These are phyloP conservation scores for Drosophila siamana DNA, from an alignment of 2,888 invertebrate genomes.

Conservation along the genomic window DNA sequence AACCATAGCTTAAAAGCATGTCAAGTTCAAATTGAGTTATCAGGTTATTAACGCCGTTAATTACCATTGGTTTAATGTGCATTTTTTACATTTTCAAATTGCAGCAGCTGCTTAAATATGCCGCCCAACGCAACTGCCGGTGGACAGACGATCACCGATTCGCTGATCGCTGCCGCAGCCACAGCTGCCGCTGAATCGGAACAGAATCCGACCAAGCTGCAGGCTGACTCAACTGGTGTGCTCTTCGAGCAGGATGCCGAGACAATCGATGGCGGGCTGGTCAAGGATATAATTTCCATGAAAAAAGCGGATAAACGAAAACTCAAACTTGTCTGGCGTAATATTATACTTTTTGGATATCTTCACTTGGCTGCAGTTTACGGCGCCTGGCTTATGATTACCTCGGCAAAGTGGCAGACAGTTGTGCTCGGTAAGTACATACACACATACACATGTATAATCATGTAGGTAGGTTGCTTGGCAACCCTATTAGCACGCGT, in stretches of 20 bases:
- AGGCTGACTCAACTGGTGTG: constrained; percentile 86
- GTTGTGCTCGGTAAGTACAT: constrained; percentile 89
- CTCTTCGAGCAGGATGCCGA: constrained; percentile 89
- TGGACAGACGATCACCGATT: constrained; percentile 82
- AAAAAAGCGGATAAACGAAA: constrained; percentile 87
- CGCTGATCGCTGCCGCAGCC: constrained; percentile 69
- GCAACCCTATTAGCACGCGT: constrained; percentile 12
- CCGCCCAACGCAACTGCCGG: constrained; percentile 87
- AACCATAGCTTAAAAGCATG: constrained; percentile 45
- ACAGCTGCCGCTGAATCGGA: constrained; percentile 67
- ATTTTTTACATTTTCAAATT: constrained; percentile 19
- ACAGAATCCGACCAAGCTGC: constrained; percentile 73
- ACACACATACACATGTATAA: neutral
- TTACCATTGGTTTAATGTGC: constrained; percentile 22
- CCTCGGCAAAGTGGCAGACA: constrained; percentile 91
- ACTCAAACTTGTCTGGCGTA: constrained; percentile 91
- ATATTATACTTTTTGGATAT: constrained; percentile 91
- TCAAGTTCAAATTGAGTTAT: constrained; percentile 64
- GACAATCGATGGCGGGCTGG: constrained; percentile 88
- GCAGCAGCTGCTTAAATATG: constrained; percentile 84
- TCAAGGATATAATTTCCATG: constrained; percentile 87
- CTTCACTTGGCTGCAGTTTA: constrained; percentile 92
- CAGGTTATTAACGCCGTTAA: constrained; percentile 42
- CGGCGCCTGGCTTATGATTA: constrained; percentile 90
- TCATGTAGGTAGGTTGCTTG: neutral